Evolutionary conservation across 2,113 vertebrate species (phyloP).

Genomic region (Callionymus lyra): DNA sequence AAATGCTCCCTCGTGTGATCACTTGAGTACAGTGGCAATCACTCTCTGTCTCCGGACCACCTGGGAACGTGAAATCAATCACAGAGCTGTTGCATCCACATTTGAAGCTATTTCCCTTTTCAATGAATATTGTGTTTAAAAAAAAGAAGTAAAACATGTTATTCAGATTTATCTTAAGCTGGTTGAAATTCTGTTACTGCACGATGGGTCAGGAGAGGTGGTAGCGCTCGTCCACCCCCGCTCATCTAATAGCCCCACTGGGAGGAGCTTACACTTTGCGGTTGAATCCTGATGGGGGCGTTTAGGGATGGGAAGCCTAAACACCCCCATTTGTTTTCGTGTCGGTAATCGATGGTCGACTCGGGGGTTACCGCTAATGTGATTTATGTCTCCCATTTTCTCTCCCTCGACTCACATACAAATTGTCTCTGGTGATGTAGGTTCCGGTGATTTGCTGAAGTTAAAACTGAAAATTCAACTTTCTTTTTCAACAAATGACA

Average conservation of each 20-base stretch:
- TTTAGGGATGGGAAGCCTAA: slow-evolving; percentile 56
- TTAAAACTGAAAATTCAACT: slow-evolving; percentile 40
- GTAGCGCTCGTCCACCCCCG: neutral
- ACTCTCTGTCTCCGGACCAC: too few species aligned
- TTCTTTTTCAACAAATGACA: too few species aligned
- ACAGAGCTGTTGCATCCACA: too few species aligned
- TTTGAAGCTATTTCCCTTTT: too few species aligned
- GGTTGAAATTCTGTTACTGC: too few species aligned
- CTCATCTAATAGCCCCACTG: slow-evolving; percentile 24
- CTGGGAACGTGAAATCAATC: too few species aligned
- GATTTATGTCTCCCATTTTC: slow-evolving; percentile 72
- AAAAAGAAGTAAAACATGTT: too few species aligned
- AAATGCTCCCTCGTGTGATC: too few species aligned
- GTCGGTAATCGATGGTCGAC: slow-evolving; percentile 64
- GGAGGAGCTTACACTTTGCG: slow-evolving; percentile 36
- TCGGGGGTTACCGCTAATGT: slow-evolving; percentile 63
- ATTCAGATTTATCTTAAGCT: too few species aligned
- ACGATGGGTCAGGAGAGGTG: too few species aligned
- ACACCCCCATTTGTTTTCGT: slow-evolving; percentile 64
- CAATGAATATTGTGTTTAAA: too few species aligned
- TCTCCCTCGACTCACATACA: slow-evolving; percentile 69
- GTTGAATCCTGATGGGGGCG: slow-evolving; percentile 48
- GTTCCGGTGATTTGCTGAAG: slow-evolving; percentile 66
- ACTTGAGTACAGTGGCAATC: too few species aligned
- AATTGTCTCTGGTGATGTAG: slow-evolving; percentile 69